Evolutionary conservation across 30 jellyfish, hydroid and myxozoan species (phyloP), one percentile per base, ranked within the genome.

Genomic region (Aurelia aurita complex sp. Pacific): DNA sequence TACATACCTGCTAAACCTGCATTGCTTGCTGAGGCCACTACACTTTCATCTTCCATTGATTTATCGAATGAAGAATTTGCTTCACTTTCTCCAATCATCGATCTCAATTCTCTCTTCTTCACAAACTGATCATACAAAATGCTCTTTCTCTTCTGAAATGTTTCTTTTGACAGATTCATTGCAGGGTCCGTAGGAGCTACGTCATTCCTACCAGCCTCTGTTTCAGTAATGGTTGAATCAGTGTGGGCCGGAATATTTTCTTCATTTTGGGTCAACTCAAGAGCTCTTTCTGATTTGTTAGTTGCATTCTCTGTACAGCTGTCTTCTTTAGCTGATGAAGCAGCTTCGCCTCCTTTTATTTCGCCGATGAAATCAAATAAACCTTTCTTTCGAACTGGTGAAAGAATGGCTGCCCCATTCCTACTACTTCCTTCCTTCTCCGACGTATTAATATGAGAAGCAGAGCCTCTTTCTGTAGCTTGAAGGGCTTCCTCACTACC

Each of bases 301-400:
- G 69, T 15, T 60, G 70, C 10, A 5, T 61, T 61, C 13, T 61
- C 70, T 17, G 3, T 23, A 61, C 32, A 5, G 32, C 36, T 61
- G 32, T 23, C 13, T 23, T 61, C 70, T n/a, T 61, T 23, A n/a
- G 36, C 36, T n/a, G 36, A 17, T 23, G 36, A n/a, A 61, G 36
- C 32, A n/a, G 35, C 32, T 15, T 61, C 70, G 10, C 36, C 36
- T n/a, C 70, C 70, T 61, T 57, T 54, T 18, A 75, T 23, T 10
- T 55, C 85, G 9, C 85, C 85, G 14, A 75, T 53, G 61, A 53
- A 75, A 57, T 75, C 85, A 75, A 75, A 75, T 29, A 75, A 54
- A 7, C 85, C 74, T 75, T 55, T 75, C 64, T 34, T 54, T 29
- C 61, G 60, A 11, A 75, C 16, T 10, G 74, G 85, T 13, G 76